Evolutionary conservation across 2,888 invertebrate species (phyloP), one percentile per base, ranked within the genome.

Genomic region (Capitulum mitella): DNA sequence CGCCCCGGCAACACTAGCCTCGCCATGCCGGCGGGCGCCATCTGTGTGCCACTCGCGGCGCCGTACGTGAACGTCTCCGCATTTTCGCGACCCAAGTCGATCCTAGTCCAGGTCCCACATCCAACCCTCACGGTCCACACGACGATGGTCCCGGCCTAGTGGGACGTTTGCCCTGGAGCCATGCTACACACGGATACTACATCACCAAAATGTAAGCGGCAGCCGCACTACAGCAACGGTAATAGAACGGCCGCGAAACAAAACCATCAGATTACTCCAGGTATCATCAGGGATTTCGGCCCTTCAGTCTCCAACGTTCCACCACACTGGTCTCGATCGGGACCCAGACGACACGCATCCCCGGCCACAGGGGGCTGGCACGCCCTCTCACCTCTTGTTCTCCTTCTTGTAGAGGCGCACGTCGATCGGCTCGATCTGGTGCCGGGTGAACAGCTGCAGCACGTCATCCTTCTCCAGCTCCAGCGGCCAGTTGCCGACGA

Each of bases 371-470:
- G n/a, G 26, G 6, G 2, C n/a, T n/a, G 26, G 22, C 54, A n/a
- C 61, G 12, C 19, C 37, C 6, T 14, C 75, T 40, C 43, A 75
- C 75, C 75, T 43, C n/a, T 14, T 43, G 22, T n/a, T 6, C 43
- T 75, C 75, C 75, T 43, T 75, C 43, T n/a, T 43, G 43, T 43
- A 75, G n/a, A 75, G 40, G 3, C 75, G 75, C 43, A 75, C 75
- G 1, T 22, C 22, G 14, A 40, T 12, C n/a, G 29, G n/a, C n/a
- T 43, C 1, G 46, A 75, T 40, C 22, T 75, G 3, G 75, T 14
- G 43, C 43, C 43, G 43, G n/a, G 26, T 19, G 43, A 75, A 75
- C 75, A 75, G 75, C n/a, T 40, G n/a, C 12, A 3, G 19, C 43
- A 75, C 40, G 10, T 40, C 40, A 10, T 14, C 12, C 75, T 75